These are phyloP conservation scores for Ahaetulla prasina DNA, from an alignment of 2,113 vertebrate genomes.

Conservation along the genomic window DNA sequence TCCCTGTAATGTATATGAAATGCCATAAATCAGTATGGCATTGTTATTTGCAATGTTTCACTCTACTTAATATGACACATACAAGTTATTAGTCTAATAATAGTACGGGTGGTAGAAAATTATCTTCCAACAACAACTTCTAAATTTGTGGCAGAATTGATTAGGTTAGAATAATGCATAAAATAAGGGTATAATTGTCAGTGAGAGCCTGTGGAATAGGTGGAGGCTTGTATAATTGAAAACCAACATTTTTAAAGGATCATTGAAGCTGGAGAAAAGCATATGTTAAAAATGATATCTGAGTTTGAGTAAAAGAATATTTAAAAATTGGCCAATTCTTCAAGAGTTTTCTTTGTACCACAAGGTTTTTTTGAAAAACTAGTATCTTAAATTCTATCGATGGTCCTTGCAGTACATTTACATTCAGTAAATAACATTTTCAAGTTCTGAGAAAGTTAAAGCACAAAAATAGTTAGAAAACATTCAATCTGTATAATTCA, in stretches of 20 bases:
- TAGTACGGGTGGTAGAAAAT: neutral
- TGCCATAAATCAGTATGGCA: conserved; percentile 36
- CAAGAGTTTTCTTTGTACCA: neutral
- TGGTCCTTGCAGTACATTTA: neutral
- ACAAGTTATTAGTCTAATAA: conserved; percentile 1
- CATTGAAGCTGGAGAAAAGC: neutral
- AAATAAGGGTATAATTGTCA: conserved; percentile 43
- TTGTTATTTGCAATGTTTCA: conserved; percentile 19
- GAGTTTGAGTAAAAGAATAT: neutral
- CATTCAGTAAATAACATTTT: neutral
- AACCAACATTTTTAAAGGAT: neutral
- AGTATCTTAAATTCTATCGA: neutral
- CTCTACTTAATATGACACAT: conserved; percentile 34
- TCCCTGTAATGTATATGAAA: conserved; percentile 27
- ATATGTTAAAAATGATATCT: neutral
- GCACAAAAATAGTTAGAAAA: neutral
- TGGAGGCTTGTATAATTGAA: conserved; percentile 50
- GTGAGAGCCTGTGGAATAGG: conserved; percentile 24
- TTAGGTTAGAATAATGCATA: conserved; percentile 41
- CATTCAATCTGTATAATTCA: neutral
- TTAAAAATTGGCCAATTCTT: neutral
- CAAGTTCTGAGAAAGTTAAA: neutral
- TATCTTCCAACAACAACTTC: conserved; percentile 16
- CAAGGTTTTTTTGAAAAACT: neutral
- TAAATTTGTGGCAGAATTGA: conserved; percentile 32